These are phyloP conservation scores for Stomatorhinus ivindoensis DNA, from an alignment of 2,113 vertebrate genomes.

Conservation along the genomic window DNA sequence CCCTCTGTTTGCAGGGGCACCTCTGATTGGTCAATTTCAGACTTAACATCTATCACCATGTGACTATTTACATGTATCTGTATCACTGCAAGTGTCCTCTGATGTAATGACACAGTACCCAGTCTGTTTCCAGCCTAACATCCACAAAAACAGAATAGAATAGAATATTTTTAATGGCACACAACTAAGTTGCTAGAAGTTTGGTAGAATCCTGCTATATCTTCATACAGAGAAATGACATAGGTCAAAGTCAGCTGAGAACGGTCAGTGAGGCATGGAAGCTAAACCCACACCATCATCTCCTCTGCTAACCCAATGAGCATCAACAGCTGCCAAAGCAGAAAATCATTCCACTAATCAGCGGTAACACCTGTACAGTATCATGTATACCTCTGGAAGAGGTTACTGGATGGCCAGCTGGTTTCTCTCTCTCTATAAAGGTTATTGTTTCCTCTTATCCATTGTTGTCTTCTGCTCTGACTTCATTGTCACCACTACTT, in stretches of 20 bases:
- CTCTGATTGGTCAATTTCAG: background rate
- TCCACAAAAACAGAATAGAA: background rate
- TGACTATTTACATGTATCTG: background rate
- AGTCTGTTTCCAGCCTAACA: background rate
- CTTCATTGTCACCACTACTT: background rate
- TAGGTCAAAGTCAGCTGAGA: background rate
- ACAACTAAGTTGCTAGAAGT: background rate
- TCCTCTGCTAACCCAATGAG: background rate
- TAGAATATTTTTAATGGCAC: background rate
- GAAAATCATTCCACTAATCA: background rate
- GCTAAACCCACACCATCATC: background rate
- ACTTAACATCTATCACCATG: background rate
- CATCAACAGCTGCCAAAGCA: background rate
- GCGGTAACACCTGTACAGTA: background rate
- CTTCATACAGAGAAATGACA: background rate
- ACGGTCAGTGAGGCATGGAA: background rate
- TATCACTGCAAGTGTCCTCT: background rate
- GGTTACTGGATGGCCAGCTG: background rate
- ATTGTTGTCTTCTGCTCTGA: background rate
- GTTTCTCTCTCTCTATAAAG: background rate
- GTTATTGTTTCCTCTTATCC: background rate
- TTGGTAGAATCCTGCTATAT: background rate
- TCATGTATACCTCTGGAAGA: background rate
- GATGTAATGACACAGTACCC: background rate
- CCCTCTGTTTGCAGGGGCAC: background rate